Evolutionary conservation across 2,113 vertebrate genomes (phyloP).

Genomic region (Probosciger aterrimus): DNA sequence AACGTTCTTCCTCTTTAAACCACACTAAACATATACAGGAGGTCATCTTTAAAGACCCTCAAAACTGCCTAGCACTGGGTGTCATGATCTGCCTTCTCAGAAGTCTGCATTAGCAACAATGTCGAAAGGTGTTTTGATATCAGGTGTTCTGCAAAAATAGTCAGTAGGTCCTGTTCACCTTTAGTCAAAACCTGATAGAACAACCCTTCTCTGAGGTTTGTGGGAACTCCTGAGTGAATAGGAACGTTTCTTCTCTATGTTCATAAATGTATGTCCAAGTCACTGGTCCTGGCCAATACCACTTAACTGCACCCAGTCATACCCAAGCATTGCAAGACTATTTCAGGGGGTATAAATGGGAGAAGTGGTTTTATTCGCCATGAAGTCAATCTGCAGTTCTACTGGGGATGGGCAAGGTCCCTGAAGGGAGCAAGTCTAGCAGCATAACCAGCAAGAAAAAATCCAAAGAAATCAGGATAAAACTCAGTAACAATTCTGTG

Average conservation of each 20-base stretch:
- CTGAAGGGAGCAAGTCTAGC: neutral
- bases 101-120: neutral
- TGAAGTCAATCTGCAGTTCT: neutral
- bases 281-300: neutral
- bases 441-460: neutral
- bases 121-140: neutral
- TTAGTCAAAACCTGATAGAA: neutral
- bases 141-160: neutral
- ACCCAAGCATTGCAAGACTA: neutral
- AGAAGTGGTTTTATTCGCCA: neutral
- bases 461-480: neutral
- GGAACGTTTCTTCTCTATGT: neutral
- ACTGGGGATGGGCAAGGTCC: neutral
- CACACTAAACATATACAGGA: neutral
- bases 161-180: neutral
- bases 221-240: neutral
- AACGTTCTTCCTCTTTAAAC: neutral
- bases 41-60: neutral
- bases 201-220: neutral
- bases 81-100: neutral
- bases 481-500: neutral
- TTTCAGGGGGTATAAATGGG: neutral
- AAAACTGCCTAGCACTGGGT: neutral
- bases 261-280: neutral
- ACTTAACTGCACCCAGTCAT: neutral